Percentiles rank a stretch among this genome's conserved stretches.
Evolutionary conservation across 2,888 invertebrate species (phyloP).

Genomic region (Melitaea athalia): DNA sequence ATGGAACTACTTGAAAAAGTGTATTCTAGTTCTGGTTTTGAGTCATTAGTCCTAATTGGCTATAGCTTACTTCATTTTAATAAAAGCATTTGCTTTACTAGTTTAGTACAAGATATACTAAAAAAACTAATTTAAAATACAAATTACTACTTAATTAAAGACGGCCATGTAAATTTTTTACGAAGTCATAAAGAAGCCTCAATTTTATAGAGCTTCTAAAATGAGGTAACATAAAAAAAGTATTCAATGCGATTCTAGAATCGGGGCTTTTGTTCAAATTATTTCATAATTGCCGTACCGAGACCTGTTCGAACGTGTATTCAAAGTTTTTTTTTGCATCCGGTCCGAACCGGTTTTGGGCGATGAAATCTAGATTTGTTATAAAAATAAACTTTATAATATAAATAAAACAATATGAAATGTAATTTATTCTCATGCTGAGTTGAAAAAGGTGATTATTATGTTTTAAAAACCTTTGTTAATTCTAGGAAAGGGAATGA

Average conservation of each 20-base stretch:
- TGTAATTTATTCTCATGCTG: neutral
- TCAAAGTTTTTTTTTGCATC: slow-evolving; percentile 54
- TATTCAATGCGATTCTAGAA: slow-evolving; percentile 18
- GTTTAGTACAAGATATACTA: neutral
- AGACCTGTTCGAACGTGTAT: slow-evolving; percentile 42
- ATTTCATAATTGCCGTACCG: slow-evolving; percentile 44
- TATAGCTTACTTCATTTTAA: too few species aligned
- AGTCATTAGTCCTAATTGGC: too few species aligned
- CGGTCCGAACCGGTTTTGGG: slow-evolving; percentile 58
- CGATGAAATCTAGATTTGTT: slow-evolving; percentile 29
- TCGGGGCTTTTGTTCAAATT: slow-evolving; percentile 39
- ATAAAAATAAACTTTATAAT: neutral
- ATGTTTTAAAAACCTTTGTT: too few species aligned
- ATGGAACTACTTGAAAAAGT: too few species aligned
- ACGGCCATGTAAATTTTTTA: neutral
- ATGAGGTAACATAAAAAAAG: slow-evolving; percentile 11
- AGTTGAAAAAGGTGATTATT: neutral
- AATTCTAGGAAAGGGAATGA: too few species aligned
- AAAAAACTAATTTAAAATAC: neutral
- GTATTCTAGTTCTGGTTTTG: too few species aligned
- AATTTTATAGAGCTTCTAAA: slow-evolving; percentile 4
- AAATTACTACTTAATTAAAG: neutral
- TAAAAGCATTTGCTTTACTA: too few species aligned
- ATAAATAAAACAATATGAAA: neutral
- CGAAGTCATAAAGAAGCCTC: neutral